phyloP scores from a whole-genome alignment of 1,140 invertebrate species.

The Eupristina koningsbergeri region DNA sequence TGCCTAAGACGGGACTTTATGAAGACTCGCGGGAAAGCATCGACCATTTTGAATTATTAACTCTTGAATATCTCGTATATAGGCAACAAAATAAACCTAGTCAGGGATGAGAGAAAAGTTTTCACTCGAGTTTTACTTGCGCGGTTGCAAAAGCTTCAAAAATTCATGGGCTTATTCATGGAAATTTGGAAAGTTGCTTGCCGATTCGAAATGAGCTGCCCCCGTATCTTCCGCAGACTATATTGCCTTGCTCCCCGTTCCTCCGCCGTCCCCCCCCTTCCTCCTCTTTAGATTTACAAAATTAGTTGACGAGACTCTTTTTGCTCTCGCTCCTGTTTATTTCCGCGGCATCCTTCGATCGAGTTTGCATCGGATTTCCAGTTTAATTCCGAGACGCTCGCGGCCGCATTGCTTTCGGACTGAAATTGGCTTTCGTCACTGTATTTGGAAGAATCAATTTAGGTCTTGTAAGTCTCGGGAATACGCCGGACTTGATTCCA shows the following conservation, averaged over 20 bases:
- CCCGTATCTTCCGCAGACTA: not conserved
- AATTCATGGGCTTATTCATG: slow-evolving; percentile 51
- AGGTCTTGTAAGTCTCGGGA: not conserved
- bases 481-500: slow-evolving; percentile 16
- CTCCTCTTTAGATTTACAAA: slow-evolving; percentile 16
- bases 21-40: not conserved
- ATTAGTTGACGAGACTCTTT: slow-evolving; percentile 23
- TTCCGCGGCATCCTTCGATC: slow-evolving; percentile 47
- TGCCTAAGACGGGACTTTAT: not conserved
- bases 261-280: not conserved
- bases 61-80: not conserved
- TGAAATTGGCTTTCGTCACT: slow-evolving; percentile 53
- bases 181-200: slow-evolving; percentile 43
- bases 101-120: not conserved
- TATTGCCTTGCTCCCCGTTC: too few relatives aligned
- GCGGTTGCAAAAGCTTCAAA: slow-evolving; percentile 12
- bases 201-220: slow-evolving; percentile 29
- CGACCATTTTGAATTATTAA: not conserved
- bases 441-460: slow-evolving; percentile 32
- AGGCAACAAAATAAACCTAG: not conserved
- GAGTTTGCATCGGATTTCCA: slow-evolving; percentile 25
- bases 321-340: not conserved
- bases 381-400: slow-evolving; percentile 35
- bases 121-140: slow-evolving; percentile 10
- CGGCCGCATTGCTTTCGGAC: not conserved